Conservation (phyloP, 2,888 invertebrate genomes). For the Dicyrtoma fusca region DNA sequence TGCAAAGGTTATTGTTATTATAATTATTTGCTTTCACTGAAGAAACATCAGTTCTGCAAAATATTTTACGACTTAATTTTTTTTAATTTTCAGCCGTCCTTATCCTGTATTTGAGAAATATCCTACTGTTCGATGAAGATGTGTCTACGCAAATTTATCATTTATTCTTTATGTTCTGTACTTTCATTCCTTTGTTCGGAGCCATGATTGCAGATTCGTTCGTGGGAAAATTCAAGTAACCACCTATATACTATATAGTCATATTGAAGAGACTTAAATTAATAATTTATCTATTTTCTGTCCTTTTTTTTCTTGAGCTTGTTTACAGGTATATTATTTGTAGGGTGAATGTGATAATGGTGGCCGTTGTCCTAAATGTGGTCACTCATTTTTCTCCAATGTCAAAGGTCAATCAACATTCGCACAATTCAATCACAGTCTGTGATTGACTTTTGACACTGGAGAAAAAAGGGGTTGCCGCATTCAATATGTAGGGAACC, state of each 20-base stretch:
- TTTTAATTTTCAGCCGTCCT: slow-evolving; percentile 75
- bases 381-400: too few species aligned
- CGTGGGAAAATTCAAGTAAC: slow-evolving; percentile 80
- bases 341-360: too few species aligned
- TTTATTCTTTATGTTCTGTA: slow-evolving; percentile 83
- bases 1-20: background rate
- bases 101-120: slow-evolving; percentile 81
- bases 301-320: background rate
- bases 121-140: slow-evolving; percentile 73
- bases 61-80: background rate
- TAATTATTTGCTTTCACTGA: too few species aligned
- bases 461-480: too few species aligned
- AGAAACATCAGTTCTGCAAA: background rate
- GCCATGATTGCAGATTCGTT: slow-evolving; percentile 92
- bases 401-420: too few species aligned
- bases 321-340: too few species aligned
- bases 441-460: too few species aligned
- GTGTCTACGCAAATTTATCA: slow-evolving; percentile 78
- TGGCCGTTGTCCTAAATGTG: too few species aligned
- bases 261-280: background rate
- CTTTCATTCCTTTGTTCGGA: slow-evolving; percentile 85
- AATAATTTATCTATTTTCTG: background rate
- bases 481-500: too few species aligned
- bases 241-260: background rate
- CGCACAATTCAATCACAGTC: too few species aligned